Conservation (phyloP, 2,113 vertebrate genomes). For the Cebidichthys violaceus region DNA sequence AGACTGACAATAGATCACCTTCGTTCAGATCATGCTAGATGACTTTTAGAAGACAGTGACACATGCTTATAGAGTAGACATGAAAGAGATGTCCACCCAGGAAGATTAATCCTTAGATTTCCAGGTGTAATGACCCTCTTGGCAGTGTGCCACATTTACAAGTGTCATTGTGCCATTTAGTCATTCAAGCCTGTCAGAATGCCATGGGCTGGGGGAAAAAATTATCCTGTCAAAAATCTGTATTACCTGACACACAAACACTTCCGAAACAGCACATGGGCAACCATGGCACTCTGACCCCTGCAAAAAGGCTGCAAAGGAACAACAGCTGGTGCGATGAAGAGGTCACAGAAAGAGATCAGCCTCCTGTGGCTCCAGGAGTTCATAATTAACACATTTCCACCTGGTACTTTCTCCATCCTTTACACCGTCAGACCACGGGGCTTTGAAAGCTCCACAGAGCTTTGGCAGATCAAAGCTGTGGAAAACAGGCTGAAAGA, state of each 20-base stretch:
- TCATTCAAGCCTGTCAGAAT: conserved; percentile 27
- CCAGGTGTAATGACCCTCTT: conserved; percentile 16
- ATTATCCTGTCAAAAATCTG: not conserved
- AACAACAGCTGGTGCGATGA: conserved; percentile 58
- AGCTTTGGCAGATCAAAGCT: conserved; percentile 75
- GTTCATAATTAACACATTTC: conserved; percentile 74
- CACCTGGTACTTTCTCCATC: conserved; percentile 62
- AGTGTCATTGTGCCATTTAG: not conserved
- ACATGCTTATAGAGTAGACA: conserved; percentile 1
- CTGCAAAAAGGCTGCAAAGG: conserved; percentile 33
- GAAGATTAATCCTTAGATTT: conserved; percentile 4
- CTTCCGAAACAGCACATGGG: conserved; percentile 23
- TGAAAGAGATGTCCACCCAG: not conserved
- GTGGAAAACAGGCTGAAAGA: conserved; percentile 51
- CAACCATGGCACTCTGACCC: conserved; percentile 14
- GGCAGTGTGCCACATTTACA: not conserved
- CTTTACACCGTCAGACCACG: conserved; percentile 26
- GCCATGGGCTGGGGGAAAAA: not conserved
- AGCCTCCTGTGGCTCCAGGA: conserved; percentile 54
- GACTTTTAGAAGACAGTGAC: conserved; percentile 20
- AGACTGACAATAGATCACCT: conserved; percentile 1
- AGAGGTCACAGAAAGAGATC: conserved; percentile 54
- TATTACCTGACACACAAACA: conserved; percentile 40
- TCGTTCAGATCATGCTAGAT: not conserved
- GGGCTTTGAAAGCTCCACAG: conserved; percentile 50